Conservation (phyloP, 2,113 vertebrate species). For the Dinomys branickii region DNA sequence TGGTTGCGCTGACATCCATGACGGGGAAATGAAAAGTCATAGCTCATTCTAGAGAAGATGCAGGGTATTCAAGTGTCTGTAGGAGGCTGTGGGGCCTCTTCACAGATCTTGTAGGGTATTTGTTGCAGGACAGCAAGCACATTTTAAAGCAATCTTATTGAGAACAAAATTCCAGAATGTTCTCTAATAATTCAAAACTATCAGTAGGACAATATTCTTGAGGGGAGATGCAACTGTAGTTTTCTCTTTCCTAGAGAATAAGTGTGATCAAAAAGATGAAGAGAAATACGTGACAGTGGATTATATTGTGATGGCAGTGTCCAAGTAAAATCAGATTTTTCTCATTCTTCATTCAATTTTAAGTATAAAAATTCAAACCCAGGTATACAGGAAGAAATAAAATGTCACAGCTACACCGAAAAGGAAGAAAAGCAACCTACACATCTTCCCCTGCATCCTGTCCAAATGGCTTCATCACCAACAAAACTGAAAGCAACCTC, state of each 20-base stretch:
- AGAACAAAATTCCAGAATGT: neutral
- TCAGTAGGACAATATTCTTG: neutral
- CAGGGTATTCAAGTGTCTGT: neutral
- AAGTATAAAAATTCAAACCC: neutral
- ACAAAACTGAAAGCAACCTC: neutral
- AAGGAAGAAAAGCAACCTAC: neutral
- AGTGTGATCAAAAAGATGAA: neutral
- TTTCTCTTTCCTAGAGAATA: constrained; percentile 5
- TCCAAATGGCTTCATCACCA: neutral
- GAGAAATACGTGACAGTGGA: neutral
- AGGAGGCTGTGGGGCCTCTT: neutral
- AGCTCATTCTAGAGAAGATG: neutral
- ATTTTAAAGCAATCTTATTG: neutral
- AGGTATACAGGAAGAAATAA: neutral
- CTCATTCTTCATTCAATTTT: neutral
- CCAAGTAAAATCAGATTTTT: neutral
- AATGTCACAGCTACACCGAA: neutral
- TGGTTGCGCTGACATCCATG: neutral
- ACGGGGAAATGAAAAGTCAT: constrained; percentile 57
- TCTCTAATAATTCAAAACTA: neutral
- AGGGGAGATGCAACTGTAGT: neutral
- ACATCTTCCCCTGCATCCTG: accelerated
- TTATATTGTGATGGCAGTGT: neutral
- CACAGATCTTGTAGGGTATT: neutral
- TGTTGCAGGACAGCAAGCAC: neutral